Evolutionary conservation across 2,888 invertebrate species (phyloP), one percentile per base, ranked within the genome.

Genomic region (Drosophila affinis): DNA sequence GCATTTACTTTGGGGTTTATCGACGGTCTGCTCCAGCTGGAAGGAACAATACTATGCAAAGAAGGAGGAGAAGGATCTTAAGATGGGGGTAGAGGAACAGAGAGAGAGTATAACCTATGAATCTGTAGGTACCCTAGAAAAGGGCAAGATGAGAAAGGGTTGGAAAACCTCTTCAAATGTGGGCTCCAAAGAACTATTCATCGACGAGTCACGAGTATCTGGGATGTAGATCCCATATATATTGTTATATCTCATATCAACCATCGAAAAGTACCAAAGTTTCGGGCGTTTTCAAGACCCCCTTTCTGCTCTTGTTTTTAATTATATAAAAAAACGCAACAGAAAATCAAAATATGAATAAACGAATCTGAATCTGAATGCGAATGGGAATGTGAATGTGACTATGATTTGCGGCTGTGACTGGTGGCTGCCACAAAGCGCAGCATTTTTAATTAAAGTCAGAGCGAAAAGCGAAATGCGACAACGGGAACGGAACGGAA

Each of bases 361-460:
- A 34, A 34, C 14, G 60, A 63, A 63, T 47, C 56, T 59, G 49
- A 47, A 62, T 62, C 32, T 48, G 39, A 46, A 32, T 64, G 58
- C 53, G 60, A 46, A 64, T 71, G 47, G 49, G 56, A 72, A 59
- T 62, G 65, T 59, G n/a, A 29, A n/a, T 51, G 32, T 61, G 62
- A 49, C 60, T 77, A 57, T 62, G 82, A 76, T 87, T 72, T 76
- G 39, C 68, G 83, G 63, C 82, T 87, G 76, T 80, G 52, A 60
- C 67, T 62, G 52, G 47, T 54, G 46, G 45, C 60, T 60, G 71
- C 72, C 78, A 78, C 81, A 89, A 90, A 87, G 86, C 82, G 74
- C 78, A 87, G 89, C 81, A 39, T 90, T 90, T 90, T 90, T 90
- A 90, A 90, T 90, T 90, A 90, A 90, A 87, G 81, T 83, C 84